Percentiles rank a stretch among this genome's conserved stretches.
phyloP scores from a whole-genome alignment of 2,888 invertebrate species.

The Copidosoma aretas region DNA sequence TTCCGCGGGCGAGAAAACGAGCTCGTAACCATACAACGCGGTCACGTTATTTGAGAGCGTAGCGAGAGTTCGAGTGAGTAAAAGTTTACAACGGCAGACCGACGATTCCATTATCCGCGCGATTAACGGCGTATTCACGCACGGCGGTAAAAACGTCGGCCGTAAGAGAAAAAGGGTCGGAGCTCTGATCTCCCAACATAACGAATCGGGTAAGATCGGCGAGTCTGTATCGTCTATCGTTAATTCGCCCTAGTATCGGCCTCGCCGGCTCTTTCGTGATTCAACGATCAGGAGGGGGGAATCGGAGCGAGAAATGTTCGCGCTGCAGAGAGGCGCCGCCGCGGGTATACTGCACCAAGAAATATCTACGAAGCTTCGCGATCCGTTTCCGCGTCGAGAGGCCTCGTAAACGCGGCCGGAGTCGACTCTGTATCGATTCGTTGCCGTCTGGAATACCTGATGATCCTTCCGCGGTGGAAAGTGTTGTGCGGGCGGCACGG shows the following conservation, averaged over 20 bases:
- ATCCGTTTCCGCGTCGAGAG: slow-evolving; percentile 34
- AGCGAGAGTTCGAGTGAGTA: no score
- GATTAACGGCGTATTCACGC: slow-evolving; percentile 34
- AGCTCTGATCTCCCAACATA: background rate
- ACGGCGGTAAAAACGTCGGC: slow-evolving; percentile 5
- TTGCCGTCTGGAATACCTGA: no score
- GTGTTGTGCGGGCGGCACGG: no score
- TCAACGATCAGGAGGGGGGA: no score
- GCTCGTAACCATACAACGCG: background rate
- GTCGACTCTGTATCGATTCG: background rate
- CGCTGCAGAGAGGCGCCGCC: no score
- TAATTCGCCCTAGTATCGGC: slow-evolving; percentile 29
- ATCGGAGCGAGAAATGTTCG: no score
- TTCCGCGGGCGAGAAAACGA: no score
- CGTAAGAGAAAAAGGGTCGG: slow-evolving; percentile 7
- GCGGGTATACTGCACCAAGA: slow-evolving; percentile 13
- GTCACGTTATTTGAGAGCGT: background rate
- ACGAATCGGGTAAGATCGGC: slow-evolving; percentile 12
- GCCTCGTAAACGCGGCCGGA: slow-evolving; percentile 24
- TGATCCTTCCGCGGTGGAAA: no score
- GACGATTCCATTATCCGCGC: slow-evolving; percentile 19
- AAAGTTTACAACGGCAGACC: background rate
- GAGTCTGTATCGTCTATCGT: slow-evolving; percentile 38
- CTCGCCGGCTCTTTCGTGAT: background rate
- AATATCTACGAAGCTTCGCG: slow-evolving; percentile 28